These are phyloP conservation scores for Philopedon plagiatum DNA, from an alignment of 2,888 invertebrate species.

Conservation along the genomic window DNA sequence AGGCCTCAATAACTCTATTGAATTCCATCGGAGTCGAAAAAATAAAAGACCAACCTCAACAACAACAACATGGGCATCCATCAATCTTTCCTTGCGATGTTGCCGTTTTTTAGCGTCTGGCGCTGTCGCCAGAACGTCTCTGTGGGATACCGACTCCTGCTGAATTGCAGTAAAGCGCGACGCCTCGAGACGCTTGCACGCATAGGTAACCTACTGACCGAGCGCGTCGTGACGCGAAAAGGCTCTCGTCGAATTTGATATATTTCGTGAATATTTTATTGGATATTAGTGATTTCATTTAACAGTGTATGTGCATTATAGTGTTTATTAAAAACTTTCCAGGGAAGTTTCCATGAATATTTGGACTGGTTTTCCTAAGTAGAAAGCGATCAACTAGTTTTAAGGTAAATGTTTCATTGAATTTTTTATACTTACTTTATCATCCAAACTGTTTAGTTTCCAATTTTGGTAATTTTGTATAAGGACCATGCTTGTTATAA, in stretches of 20 bases:
- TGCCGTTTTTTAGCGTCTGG: constrained; percentile 57
- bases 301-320: neutral
- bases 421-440: too few relatives aligned
- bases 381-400: neutral
- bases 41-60: constrained; percentile 22
- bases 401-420: too few relatives aligned
- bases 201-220: constrained; percentile 11
- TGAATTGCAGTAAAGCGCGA: constrained; percentile 32
- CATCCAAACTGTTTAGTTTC: too few relatives aligned
- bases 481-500: too few relatives aligned
- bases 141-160: constrained; percentile 58
- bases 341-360: neutral
- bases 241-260: neutral
- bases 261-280: neutral
- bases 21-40: constrained; percentile 11
- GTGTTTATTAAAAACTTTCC: neutral
- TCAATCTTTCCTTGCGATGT: constrained; percentile 7
- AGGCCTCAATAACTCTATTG: constrained; percentile 14
- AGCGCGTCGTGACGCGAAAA: constrained; percentile 10
- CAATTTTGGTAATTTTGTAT: too few relatives aligned
- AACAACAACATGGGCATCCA: constrained; percentile 6
- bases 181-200: constrained; percentile 26
- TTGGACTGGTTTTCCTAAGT: neutral
- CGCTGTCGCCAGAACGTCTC: constrained; percentile 61
- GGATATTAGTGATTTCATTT: neutral